Evolutionary conservation across 2,888 invertebrate genomes (phyloP).

Genomic region (Anarsia innoxiella): DNA sequence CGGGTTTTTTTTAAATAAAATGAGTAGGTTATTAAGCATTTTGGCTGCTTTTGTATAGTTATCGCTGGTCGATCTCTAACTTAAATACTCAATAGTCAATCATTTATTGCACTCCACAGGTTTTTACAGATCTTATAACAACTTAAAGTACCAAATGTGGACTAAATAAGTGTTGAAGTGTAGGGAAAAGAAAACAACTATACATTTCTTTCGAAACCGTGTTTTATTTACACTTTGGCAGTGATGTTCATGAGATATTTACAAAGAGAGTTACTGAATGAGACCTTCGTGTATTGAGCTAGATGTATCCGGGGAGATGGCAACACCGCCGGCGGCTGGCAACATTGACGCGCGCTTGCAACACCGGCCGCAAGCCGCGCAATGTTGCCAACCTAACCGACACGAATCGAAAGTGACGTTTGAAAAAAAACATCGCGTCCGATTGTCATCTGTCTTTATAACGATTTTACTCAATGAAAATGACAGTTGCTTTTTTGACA

Average conservation of each 20-base stretch:
- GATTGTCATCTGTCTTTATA: too few species aligned
- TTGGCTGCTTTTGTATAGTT: too few species aligned
- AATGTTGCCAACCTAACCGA: constrained; percentile 31
- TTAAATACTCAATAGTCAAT: too few species aligned
- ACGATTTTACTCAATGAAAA: too few species aligned
- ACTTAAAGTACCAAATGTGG: too few species aligned
- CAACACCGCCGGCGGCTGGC: constrained; percentile 26
- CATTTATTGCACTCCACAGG: too few species aligned
- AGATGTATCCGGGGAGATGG: constrained; percentile 30
- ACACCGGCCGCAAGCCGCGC: too few species aligned
- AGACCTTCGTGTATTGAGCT: constrained; percentile 57
- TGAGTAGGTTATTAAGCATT: too few species aligned
- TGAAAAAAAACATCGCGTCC: background rate
- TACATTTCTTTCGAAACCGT: constrained; percentile 38
- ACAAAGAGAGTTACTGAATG: constrained; percentile 72
- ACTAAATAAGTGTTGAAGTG: background rate
- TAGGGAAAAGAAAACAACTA: constrained; percentile 12
- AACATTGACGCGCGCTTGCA: constrained; percentile 22
- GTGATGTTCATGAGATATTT: constrained; percentile 67
- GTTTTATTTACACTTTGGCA: constrained; percentile 74
- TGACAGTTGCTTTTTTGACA: too few species aligned
- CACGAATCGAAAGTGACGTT: constrained; percentile 15
- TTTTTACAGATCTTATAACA: too few species aligned
- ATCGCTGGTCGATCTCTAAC: too few species aligned
- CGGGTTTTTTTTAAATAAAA: too few species aligned